Evolutionary conservation across 2,888 invertebrate genomes (phyloP).

Genomic region (Leptinotarsa haldemani): DNA sequence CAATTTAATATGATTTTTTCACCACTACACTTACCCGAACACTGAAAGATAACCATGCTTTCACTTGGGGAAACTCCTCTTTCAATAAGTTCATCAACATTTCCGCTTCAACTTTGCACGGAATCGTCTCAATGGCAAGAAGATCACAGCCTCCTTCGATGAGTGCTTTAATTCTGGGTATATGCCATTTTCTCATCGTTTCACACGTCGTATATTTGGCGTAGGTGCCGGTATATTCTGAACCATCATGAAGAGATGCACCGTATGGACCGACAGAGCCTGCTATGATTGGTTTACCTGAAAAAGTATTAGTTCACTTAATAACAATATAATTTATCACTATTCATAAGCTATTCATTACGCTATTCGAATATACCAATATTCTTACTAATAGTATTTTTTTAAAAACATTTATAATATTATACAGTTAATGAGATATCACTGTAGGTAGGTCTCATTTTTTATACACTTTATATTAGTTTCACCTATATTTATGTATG

Average conservation of each 20-base stretch:
- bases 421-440: no score
- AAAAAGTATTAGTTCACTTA: not conserved
- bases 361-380: no score
- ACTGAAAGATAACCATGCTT: slow-evolving; percentile 90
- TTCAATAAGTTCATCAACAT: slow-evolving; percentile 82
- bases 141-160: slow-evolving; percentile 85
- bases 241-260: slow-evolving; percentile 89
- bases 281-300: slow-evolving; percentile 74
- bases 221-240: slow-evolving; percentile 92
- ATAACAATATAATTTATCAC: no score
- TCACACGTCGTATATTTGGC: slow-evolving; percentile 74
- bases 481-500: no score
- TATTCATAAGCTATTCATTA: no score
- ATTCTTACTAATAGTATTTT: no score
- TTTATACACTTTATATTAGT: no score
- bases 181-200: slow-evolving; percentile 84
- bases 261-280: slow-evolving; percentile 95
- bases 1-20: not conserved
- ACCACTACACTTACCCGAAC: slow-evolving; percentile 74
- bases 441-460: no score
- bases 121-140: slow-evolving; percentile 92
- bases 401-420: no score
- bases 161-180: slow-evolving; percentile 82
- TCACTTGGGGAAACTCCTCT: slow-evolving; percentile 77
- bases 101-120: slow-evolving; percentile 84